Evolutionary conservation across 2,797 vertebrate species (phyloP).

Genomic region (Artibeus jamaicensis): DNA sequence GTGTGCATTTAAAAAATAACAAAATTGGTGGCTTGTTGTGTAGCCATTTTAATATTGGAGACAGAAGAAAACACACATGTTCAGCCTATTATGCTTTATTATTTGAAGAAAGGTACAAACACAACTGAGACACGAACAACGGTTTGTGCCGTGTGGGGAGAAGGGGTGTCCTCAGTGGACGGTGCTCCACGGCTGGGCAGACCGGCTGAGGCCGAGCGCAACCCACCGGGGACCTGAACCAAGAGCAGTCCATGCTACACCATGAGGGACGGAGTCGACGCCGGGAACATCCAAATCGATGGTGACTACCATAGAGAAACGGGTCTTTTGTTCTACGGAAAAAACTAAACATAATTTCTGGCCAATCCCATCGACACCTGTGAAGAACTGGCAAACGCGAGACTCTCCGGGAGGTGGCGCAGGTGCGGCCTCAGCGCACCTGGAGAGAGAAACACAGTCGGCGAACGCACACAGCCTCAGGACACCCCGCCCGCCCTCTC

Average conservation of each 20-base stretch:
- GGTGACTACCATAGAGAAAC: not conserved
- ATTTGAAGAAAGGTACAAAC: not conserved
- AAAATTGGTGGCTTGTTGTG: not conserved
- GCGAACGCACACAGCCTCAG: not conserved
- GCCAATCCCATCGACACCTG: not conserved
- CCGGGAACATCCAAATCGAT: accelerated
- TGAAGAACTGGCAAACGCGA: not conserved
- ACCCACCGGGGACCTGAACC: accelerated
- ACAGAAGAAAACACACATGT: not conserved
- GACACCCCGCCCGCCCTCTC: not conserved
- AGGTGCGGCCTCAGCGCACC: not conserved
- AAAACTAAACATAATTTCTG: no score
- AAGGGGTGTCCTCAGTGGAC: not conserved
- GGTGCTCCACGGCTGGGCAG: no score
- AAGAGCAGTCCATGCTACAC: not conserved
- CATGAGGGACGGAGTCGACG: no score
- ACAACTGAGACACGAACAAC: not conserved
- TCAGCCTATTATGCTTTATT: not conserved
- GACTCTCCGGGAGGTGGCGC: not conserved
- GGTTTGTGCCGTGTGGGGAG: not conserved
- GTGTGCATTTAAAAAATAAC: no score
- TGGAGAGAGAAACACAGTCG: not conserved
- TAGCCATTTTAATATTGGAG: not conserved
- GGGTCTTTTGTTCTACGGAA: no score
- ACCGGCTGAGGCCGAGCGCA: no score